Base-by-base conservation (phyloP, 2,797 vertebrate genomes). In the Acanthurus tractus region DNA sequence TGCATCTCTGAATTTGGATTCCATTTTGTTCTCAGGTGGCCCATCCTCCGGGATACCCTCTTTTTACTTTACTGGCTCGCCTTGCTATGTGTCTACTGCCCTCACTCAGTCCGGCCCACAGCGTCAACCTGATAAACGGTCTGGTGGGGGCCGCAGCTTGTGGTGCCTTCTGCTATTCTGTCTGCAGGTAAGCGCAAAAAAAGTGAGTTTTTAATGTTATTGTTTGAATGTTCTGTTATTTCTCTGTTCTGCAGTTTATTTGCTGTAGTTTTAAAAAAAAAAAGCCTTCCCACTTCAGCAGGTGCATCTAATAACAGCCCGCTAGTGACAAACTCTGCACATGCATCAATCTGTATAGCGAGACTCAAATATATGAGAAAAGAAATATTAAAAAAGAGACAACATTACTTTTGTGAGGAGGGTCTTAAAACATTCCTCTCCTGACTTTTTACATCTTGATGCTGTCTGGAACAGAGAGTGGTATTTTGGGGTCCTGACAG, bases 11-110 rank as follows among this genome's bases (percentile, higher is more conserved):
- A 23, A 40, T 76, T 50, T 56, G 20, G 9, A 29, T 48, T 48
- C 49, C 23, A 4, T 63, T 79, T 61, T 76, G 23, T 86, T 63
- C 73, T 63, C 56, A 99, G 98, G 98, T 99, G 56, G 98, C 98
- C 65, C 98, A 99, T 84, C 98, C 98, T 90, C 98, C 98, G 0
- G 98, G 98, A 79, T 99, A 99, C 78, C 98, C 98, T 23, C 84
- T 99, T 85, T 99, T 99, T 93, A 99, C 97, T 0, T 87, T 99
- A 52, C 87, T 97, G 79, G 95, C 97, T 76, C 95, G 89, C 68
- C 86, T 96, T 94, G 93, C 88, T 0, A 93, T 94, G 63, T 78
- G 15, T 14, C 89, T 97, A 4, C 78, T 97, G 68, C 96, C 98
- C 3, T 80, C 93, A 0, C 94, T 96, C 44, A 96, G 97, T 13